Evolutionary conservation across 2,113 vertebrate species (phyloP).

Genomic region (Nothocercus julius): DNA sequence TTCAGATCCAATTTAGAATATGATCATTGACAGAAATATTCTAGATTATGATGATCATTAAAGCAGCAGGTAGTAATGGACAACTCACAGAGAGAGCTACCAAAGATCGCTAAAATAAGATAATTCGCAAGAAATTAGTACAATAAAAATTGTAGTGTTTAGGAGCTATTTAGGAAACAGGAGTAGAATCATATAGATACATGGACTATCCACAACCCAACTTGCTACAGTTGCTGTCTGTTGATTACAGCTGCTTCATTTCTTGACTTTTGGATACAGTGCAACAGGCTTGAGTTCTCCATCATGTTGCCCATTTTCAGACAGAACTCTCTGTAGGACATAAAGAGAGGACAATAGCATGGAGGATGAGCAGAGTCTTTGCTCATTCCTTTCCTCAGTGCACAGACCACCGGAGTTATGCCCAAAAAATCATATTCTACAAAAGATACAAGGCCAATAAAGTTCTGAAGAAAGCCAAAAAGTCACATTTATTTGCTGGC

Average conservation of each 20-base stretch:
- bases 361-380: not conserved
- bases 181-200: not conserved
- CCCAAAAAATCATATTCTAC: not conserved
- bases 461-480: not conserved
- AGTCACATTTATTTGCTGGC: not conserved
- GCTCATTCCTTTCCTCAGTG: fast-evolving
- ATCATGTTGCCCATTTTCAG: not conserved
- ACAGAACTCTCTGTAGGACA: not conserved
- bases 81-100: not conserved
- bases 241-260: not conserved
- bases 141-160: not conserved
- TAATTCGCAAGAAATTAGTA: not conserved
- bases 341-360: not conserved
- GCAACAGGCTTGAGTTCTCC: not conserved
- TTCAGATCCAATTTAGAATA: not conserved
- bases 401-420: not conserved
- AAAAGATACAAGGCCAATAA: not conserved
- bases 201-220: not conserved
- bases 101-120: not conserved
- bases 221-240: not conserved
- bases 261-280: not conserved
- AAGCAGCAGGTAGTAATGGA: not conserved
- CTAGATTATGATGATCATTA: not conserved
- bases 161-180: not conserved
- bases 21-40: not conserved